These are phyloP conservation scores for Atherinomorus stipes DNA, from an alignment of 2,113 vertebrate genomes.

Conservation along the genomic window DNA sequence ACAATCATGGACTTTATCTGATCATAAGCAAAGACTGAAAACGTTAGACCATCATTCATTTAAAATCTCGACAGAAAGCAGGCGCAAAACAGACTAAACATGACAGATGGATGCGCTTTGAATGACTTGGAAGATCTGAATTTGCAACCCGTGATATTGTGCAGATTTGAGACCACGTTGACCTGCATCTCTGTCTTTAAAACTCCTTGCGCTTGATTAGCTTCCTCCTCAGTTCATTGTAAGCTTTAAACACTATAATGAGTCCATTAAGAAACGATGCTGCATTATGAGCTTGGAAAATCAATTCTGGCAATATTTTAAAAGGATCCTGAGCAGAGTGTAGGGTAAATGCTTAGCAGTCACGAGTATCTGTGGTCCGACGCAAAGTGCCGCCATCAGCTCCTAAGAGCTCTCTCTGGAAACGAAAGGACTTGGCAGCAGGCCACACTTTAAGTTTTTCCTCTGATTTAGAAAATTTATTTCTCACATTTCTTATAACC, in stretches of 20 bases:
- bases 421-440: slow-evolving; percentile 11
- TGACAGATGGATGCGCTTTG: background rate
- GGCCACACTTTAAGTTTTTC: background rate
- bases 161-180: background rate
- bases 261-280: background rate
- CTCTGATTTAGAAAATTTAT: too few species aligned
- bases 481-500: slow-evolving; percentile 4
- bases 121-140: background rate
- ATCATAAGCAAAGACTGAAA: slow-evolving; percentile 35
- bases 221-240: slow-evolving; percentile 11
- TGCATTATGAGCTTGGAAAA: slow-evolving; percentile 17
- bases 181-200: background rate
- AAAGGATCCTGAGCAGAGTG: slow-evolving; percentile 8
- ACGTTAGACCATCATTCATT: background rate
- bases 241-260: slow-evolving; percentile 7
- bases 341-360: background rate
- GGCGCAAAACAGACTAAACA: background rate
- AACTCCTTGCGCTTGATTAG: background rate
- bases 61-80: slow-evolving; percentile 31
- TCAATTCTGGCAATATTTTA: background rate
- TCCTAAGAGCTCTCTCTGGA: background rate
- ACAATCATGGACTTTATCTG: slow-evolving; percentile 4
- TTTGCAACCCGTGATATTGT: background rate
- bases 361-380: slow-evolving; percentile 5
- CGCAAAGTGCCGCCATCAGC: slow-evolving; percentile 8